Base-by-base conservation (phyloP, 1,140 invertebrate genomes). In the Choristoneura fumiferana region DNA sequence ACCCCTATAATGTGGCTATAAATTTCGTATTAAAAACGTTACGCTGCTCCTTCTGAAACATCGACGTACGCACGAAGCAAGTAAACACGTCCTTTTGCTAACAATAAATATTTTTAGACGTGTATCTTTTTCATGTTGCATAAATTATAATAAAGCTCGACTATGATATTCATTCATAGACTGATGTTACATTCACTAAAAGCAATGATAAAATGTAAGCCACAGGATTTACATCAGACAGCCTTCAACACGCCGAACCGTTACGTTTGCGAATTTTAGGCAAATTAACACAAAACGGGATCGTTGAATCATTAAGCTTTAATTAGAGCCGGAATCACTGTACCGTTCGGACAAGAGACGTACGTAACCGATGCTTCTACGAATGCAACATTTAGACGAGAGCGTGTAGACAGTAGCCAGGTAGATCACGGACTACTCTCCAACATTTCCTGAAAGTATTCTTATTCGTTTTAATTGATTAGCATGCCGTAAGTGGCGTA, bases 321-420 rank as follows among this genome's bases (percentile, higher is more conserved):
- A 83, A 83, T 84, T 83, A 78, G 76, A 82, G 78, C 71, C 76
- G 75, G 76, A 75, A 76, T 79, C 67, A 63, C 60, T 58, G 63
- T 79, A 76, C 69, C 71, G 76, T 78, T 81, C 63, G 67, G 67
- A 76, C 68, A 73, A 66, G 43, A 14, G 18, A 49, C 35, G n/a
- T 34, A 34, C 15, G 40, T n/a, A 78, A 73, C 54, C 58, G 76
- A 78, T 68, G 69, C 71, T 85, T 84, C 81, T 65, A 62, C 70
- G 71, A 79, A 82, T 69, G 70, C 65, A 74, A 62, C 72, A 70
- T 66, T 64, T 67, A 55, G 54, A 71, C 57, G 68, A 70, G n/a
- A 37, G 35, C 35, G 35, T 37, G n/a, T 37, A 37, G 8, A 37
- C 35, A 12, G 35, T 37, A 37, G n/a, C 18, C n/a, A 45, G n/a